Percentiles rank a stretch among this genome's conserved stretches.
phyloP scores from a whole-genome alignment of 2,113 vertebrate genomes.

The Oncorhynchus keta region DNA sequence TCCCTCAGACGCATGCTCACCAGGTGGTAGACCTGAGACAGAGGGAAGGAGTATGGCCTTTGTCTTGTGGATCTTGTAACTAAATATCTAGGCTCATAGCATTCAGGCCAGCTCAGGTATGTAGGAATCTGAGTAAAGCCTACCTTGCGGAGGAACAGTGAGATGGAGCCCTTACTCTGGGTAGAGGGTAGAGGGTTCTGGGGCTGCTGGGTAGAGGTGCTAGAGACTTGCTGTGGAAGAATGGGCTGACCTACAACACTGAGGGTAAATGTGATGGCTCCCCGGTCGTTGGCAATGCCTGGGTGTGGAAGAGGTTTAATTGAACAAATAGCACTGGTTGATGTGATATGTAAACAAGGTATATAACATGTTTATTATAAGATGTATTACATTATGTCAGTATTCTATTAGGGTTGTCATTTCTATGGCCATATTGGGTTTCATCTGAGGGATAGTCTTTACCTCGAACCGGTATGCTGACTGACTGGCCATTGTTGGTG shows the following conservation, averaged over 20 bases:
- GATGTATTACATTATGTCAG: background rate
- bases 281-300: too few species aligned
- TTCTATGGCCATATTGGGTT: background rate
- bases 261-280: background rate
- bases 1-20: conserved; percentile 84
- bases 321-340: background rate
- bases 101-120: background rate
- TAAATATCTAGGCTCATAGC: background rate
- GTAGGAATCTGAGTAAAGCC: background rate
- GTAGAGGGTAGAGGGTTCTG: conserved; percentile 17
- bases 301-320: background rate
- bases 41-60: background rate
- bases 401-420: background rate
- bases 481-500: conserved; percentile 66
- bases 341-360: background rate
- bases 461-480: conserved; percentile 80
- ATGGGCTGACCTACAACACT: background rate
- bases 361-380: background rate
- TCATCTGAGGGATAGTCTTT: conserved; percentile 1
- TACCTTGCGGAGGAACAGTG: conserved; percentile 68
- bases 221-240: background rate
- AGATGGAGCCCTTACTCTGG: conserved; percentile 74
- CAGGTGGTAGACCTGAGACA: conserved; percentile 82
- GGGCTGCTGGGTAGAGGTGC: conserved; percentile 14
- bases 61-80: too few species aligned